Evolutionary conservation across 2,888 invertebrate species (phyloP).

Genomic region (Ditylenchus weischeri): DNA sequence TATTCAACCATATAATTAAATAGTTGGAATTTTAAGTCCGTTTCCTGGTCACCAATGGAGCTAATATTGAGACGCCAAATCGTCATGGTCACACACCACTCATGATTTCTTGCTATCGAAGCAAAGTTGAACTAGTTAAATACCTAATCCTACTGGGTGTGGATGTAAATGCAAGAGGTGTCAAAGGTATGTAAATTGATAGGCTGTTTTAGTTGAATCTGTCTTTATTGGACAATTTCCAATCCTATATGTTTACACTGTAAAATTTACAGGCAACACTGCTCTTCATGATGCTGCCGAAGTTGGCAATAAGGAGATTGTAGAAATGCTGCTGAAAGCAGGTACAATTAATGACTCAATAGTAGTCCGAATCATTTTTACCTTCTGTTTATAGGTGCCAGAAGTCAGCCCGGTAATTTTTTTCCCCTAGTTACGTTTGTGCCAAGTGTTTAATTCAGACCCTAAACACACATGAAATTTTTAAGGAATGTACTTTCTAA

Average conservation of each 20-base stretch:
- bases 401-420: slow-evolving; percentile 70
- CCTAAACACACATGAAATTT: not conserved
- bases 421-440: slow-evolving; percentile 10
- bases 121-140: slow-evolving; percentile 83
- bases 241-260: slow-evolving; percentile 24
- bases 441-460: not conserved
- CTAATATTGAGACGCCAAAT: slow-evolving; percentile 94
- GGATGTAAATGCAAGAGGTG: slow-evolving; percentile 80
- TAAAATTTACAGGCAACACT: slow-evolving; percentile 77
- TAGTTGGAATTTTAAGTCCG: slow-evolving; percentile 16
- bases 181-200: slow-evolving; percentile 59
- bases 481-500: not conserved
- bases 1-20: slow-evolving; percentile 4
- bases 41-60: slow-evolving; percentile 77
- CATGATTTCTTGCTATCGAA: slow-evolving; percentile 96
- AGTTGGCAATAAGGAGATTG: slow-evolving; percentile 85
- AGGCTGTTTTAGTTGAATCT: not conserved
- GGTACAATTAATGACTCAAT: slow-evolving; percentile 56
- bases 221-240: not conserved
- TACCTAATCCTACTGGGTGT: slow-evolving; percentile 81
- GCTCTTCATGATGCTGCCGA: slow-evolving; percentile 97
- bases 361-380: too few relatives aligned
- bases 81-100: slow-evolving; percentile 82
- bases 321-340: slow-evolving; percentile 79
- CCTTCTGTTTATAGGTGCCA: slow-evolving; percentile 65